phyloP scores from a whole-genome alignment of 2,797 vertebrate genomes.

The Danio choprae region DNA sequence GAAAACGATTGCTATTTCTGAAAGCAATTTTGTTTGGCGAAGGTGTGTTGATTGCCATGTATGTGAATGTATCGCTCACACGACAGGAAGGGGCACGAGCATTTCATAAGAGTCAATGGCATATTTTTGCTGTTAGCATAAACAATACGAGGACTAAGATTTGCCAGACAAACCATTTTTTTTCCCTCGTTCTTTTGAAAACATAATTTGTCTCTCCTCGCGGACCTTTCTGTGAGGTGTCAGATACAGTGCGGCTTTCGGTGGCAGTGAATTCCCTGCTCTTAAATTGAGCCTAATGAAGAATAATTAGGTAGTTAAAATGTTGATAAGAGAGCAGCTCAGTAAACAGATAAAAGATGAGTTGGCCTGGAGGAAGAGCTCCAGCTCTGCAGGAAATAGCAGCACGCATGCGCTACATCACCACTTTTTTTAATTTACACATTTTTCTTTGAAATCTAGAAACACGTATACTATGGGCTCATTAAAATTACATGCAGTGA shows the following conservation, averaged over 20 bases:
- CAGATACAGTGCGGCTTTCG: slow-evolving; percentile 70
- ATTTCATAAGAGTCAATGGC: slow-evolving; percentile 80
- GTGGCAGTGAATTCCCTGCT: slow-evolving; percentile 72
- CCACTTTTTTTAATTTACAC: slow-evolving; percentile 60
- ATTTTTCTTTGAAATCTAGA: slow-evolving; percentile 64
- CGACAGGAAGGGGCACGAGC: slow-evolving; percentile 73
- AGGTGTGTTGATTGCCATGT: slow-evolving; percentile 82
- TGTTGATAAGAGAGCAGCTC: slow-evolving; percentile 73
- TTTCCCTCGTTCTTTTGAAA: slow-evolving; percentile 1
- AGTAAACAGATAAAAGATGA: slow-evolving; percentile 78
- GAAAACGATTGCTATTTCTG: slow-evolving; percentile 86
- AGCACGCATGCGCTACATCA: slow-evolving; percentile 54
- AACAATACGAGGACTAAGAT: slow-evolving; percentile 78
- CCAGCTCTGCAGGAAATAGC: not conserved
- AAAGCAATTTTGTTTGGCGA: slow-evolving; percentile 85
- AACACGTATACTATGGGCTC: slow-evolving; percentile 64
- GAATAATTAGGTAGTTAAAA: slow-evolving; percentile 86
- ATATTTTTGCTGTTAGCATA: slow-evolving; percentile 82
- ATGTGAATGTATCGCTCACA: slow-evolving; percentile 81
- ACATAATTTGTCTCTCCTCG: not conserved
- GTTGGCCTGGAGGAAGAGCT: slow-evolving; percentile 60
- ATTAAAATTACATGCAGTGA: slow-evolving; percentile 68
- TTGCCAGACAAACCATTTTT: slow-evolving; percentile 73
- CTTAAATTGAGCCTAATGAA: slow-evolving; percentile 83
- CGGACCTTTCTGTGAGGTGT: slow-evolving; percentile 55